phyloP scores from a whole-genome alignment of 2,888 invertebrate species.

The Limnephilus auricula region DNA sequence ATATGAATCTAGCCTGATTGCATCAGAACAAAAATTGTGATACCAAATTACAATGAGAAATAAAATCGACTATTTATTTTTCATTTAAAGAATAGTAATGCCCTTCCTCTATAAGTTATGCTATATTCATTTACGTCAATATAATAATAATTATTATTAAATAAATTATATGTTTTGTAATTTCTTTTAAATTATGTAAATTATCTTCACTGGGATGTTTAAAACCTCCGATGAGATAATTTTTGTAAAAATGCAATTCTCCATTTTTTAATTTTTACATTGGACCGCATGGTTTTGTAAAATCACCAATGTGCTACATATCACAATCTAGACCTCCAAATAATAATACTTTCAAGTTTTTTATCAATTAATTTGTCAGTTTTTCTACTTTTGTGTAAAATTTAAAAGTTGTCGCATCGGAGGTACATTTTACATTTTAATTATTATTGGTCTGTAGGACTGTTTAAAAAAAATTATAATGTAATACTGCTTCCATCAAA shows the following conservation, averaged over 20 bases:
- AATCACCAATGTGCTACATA: slow-evolving; percentile 2
- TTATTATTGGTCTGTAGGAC: slow-evolving; percentile 35
- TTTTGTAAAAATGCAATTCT: not conserved
- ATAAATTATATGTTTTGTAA: not conserved
- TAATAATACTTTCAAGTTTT: not conserved
- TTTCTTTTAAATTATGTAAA: not conserved
- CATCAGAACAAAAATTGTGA: not conserved
- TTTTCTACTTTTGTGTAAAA: not conserved
- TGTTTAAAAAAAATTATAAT: slow-evolving; percentile 8
- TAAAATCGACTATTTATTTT: not conserved
- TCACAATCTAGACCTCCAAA: not conserved
- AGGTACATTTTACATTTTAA: slow-evolving; percentile 7
- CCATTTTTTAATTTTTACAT: not conserved
- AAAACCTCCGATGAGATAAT: not conserved
- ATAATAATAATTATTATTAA: not conserved
- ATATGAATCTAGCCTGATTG: no score
- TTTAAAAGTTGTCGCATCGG: not conserved
- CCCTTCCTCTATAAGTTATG: no score
- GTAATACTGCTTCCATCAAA: slow-evolving; percentile 38
- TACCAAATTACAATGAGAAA: not conserved
- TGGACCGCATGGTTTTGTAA: not conserved
- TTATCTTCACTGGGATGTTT: not conserved
- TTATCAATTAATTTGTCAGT: not conserved
- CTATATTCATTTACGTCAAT: not conserved
- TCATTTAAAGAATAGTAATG: not conserved